A percentile compares a stretch with the other conserved stretches of the same genome.
Evolutionary conservation across 2,888 invertebrate genomes (phyloP).

Genomic region (Synanthedon formicaeformis): DNA sequence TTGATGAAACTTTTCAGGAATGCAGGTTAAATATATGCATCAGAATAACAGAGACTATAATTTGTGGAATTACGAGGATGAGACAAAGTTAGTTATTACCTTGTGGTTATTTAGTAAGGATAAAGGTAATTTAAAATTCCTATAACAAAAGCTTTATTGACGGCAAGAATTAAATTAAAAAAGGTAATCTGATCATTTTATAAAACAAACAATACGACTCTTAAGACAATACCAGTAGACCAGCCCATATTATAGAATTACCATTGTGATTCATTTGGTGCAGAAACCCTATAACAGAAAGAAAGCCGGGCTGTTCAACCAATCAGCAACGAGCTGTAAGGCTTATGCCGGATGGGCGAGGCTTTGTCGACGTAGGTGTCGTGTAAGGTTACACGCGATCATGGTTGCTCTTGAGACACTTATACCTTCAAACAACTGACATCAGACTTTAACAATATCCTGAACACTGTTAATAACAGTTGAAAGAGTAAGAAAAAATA

Average conservation of each 20-base stretch:
- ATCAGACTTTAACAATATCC: neutral
- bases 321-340: conserved; percentile 28
- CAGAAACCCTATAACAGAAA: conserved; percentile 33
- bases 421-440: conserved; percentile 6
- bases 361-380: conserved; percentile 18
- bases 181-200: neutral
- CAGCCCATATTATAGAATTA: conserved; percentile 17
- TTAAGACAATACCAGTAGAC: conserved; percentile 3
- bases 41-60: no score
- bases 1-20: no score
- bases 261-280: conserved; percentile 23
- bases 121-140: no score
- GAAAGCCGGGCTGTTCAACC: conserved; percentile 28
- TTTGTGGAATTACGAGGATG: no score
- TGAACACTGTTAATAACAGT: no score
- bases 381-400: conserved; percentile 20
- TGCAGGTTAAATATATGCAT: no score
- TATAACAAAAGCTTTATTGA: no score
- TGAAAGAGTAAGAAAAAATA: no score
- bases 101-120: no score
- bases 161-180: neutral
- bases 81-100: no score
- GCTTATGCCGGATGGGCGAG: conserved; percentile 33
- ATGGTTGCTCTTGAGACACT: conserved; percentile 6
- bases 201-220: neutral